Evolutionary conservation across 2,797 vertebrate species (phyloP).

Genomic region (Rallus crepitans): DNA sequence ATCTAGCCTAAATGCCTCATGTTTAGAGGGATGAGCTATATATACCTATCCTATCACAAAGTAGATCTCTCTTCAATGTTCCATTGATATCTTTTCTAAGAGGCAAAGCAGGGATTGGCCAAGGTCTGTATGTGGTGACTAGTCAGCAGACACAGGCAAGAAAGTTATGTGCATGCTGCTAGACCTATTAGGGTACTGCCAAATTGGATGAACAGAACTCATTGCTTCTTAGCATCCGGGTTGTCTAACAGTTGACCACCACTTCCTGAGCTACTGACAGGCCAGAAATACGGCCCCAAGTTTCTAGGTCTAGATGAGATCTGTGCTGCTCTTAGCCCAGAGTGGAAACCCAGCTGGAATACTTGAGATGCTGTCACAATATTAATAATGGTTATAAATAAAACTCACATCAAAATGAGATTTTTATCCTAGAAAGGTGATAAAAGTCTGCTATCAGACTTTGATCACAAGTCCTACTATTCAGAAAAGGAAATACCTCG

Average conservation of each 20-base stretch:
- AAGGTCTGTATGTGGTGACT: neutral
- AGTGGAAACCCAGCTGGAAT: neutral
- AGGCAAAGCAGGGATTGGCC: neutral
- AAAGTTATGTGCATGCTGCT: neutral
- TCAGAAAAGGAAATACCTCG: constrained; percentile 58
- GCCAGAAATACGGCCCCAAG: neutral
- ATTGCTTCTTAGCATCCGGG: rapidly evolving
- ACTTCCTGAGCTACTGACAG: neutral
- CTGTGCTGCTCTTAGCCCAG: neutral
- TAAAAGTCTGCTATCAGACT: constrained; percentile 43
- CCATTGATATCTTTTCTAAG: neutral
- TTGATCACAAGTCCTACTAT: neutral
- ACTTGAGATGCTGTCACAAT: neutral
- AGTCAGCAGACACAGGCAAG: rapidly evolving
- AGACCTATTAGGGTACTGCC: neutral
- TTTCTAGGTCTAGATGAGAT: neutral
- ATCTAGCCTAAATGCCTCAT: neutral
- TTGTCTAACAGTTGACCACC: neutral
- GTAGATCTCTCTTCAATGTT: neutral
- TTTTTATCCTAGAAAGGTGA: constrained; percentile 40
- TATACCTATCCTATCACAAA: neutral
- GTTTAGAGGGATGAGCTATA: neutral
- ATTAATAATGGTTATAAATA: constrained; percentile 37
- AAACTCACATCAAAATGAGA: constrained; percentile 24
- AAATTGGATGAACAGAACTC: neutral